Evolutionary conservation across 2,797 vertebrate genomes (phyloP).

Genomic region (Alfaro cultratus): DNA sequence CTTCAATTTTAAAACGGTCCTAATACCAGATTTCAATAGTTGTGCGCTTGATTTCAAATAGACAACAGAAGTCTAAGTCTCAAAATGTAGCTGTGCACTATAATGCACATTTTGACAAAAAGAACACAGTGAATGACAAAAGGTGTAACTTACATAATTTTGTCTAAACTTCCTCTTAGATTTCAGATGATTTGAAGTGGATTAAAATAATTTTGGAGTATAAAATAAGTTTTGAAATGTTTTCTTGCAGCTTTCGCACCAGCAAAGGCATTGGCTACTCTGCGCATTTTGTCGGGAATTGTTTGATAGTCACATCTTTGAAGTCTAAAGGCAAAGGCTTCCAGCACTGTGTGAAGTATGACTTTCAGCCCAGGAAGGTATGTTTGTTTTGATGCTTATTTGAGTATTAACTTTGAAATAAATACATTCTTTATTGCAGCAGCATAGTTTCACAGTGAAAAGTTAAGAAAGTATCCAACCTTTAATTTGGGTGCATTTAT

Average conservation of each 20-base stretch:
- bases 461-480: background rate
- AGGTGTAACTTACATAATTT: background rate
- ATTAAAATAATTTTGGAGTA: background rate
- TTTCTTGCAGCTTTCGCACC: constrained; percentile 91
- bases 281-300: constrained; percentile 96
- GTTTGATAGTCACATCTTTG: constrained; percentile 95
- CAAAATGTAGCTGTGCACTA: background rate
- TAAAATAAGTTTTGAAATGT: background rate
- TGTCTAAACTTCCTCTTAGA: background rate
- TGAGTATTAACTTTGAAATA: background rate
- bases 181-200: background rate
- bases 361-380: constrained; percentile 98
- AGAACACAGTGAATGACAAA: background rate
- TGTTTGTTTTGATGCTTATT: background rate
- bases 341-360: constrained; percentile 97
- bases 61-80: background rate
- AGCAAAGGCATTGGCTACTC: constrained; percentile 98
- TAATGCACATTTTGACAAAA: constrained; percentile 7
- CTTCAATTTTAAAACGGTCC: background rate
- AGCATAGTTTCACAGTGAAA: background rate
- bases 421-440: background rate
- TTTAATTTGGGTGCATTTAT: background rate
- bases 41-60: background rate
- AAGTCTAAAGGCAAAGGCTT: constrained; percentile 99
- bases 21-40: background rate